Evolutionary conservation across 2,888 invertebrate genomes (phyloP), one percentile per base, ranked within the genome.

Genomic region (Zootermopsis nevadensis): DNA sequence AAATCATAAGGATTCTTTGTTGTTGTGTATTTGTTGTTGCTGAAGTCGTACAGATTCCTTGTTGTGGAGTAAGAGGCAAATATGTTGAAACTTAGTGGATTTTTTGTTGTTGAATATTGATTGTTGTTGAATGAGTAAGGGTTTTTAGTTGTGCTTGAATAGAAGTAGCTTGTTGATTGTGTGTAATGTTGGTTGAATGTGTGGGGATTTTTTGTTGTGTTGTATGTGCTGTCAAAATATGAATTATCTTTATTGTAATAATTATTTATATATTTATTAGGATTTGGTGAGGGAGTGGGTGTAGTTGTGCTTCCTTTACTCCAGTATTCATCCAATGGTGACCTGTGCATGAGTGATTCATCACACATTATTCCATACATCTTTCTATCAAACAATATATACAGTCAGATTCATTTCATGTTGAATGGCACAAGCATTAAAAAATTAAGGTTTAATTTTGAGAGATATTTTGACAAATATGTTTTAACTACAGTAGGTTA

Each of bases 1-100:
- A 85, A 86, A 83, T 85, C 86, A 84, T 86, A 87, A 69, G 88
- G 88, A 84, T 88, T 89, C 85, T 86, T 86, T 31, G 87, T 87
- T n/a, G 87, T 79, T 72, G 83, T 53, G 80, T 85, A 83, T 33
- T 80, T 76, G 48, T 82, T 83, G 81, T 84, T 72, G 82, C 81
- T 83, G 30, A 81, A 80, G 53, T 83, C 82, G 33, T 77, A 83
- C 15, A 83, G 84, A 42, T 81, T 84, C 33, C 77, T 83, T 69
- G 84, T 83, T 19, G 84, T 84, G n/a, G 66, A 31, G 15, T 69
- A 27, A 30, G 53, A 53, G 48, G 30, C 19, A 79, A 76, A 30
- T 76, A 67, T 31, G 83, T 87, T 87, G 79, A 85, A 86, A 85
- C 85, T 86, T 81, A 86, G 87, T 66, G 86, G 86, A 85, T 85